phyloP scores from a whole-genome alignment of 2,888 invertebrate genomes.

The Mesopsocus fuscifrons region DNA sequence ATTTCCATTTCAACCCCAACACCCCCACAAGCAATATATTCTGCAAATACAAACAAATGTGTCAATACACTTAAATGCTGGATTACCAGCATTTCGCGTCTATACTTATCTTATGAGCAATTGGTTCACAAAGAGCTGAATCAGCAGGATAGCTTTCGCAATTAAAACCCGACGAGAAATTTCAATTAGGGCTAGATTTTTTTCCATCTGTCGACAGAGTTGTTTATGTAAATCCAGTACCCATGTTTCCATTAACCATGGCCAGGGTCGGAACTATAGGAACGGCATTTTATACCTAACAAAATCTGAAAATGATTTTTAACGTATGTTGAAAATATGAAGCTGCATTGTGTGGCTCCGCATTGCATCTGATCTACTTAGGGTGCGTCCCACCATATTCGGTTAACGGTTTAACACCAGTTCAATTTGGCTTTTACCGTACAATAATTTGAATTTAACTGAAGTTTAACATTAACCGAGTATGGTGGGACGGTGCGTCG shows the following conservation, averaged over 20 bases:
- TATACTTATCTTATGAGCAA: neutral
- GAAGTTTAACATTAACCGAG: too few relatives aligned
- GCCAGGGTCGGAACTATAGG: too few relatives aligned
- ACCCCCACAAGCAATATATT: constrained; percentile 8
- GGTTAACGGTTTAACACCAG: too few relatives aligned
- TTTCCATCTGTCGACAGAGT: neutral
- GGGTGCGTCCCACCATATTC: too few relatives aligned
- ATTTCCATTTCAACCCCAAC: neutral
- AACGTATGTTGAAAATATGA: too few relatives aligned
- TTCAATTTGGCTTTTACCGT: too few relatives aligned
- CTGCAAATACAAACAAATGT: constrained; percentile 8
- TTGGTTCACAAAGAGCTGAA: neutral
- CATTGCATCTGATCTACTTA: too few relatives aligned
- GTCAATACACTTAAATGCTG: constrained; percentile 6
- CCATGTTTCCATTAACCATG: neutral
- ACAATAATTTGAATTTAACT: too few relatives aligned
- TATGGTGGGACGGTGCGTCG: too few relatives aligned
- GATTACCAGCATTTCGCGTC: neutral
- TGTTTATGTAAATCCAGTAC: neutral
- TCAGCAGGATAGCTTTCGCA: constrained; percentile 5
- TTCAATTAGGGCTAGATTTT: constrained; percentile 9
- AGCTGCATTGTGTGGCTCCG: too few relatives aligned
- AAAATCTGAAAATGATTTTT: too few relatives aligned
- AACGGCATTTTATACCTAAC: too few relatives aligned
- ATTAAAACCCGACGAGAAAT: constrained; percentile 9